phyloP scores from a whole-genome alignment of 2,888 invertebrate genomes.

The Pteria penguin region DNA sequence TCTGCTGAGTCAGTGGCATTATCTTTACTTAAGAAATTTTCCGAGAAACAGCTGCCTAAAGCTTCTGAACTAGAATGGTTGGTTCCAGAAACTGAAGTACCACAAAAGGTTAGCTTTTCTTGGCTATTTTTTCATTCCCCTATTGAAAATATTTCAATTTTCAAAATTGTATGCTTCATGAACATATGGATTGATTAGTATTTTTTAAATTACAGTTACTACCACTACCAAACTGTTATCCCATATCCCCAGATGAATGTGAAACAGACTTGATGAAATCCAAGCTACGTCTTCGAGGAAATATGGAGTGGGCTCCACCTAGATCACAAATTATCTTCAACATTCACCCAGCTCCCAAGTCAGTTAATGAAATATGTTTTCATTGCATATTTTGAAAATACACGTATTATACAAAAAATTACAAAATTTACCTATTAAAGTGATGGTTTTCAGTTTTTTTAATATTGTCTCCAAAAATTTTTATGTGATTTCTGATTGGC shows the following conservation, averaged over 20 bases:
- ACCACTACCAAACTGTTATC: slow-evolving; percentile 88
- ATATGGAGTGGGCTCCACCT: slow-evolving; percentile 91
- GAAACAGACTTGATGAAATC: slow-evolving; percentile 78
- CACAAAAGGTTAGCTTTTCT: slow-evolving; percentile 85
- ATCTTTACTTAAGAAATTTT: slow-evolving; percentile 88
- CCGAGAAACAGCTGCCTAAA: slow-evolving; percentile 87
- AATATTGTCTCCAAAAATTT: too few relatives aligned
- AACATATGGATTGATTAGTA: too few relatives aligned
- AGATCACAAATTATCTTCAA: slow-evolving; percentile 91
- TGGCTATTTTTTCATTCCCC: too few relatives aligned
- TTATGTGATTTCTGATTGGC: too few relatives aligned
- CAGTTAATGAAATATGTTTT: slow-evolving; percentile 78
- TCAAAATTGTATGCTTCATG: too few relatives aligned
- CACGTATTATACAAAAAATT: too few relatives aligned
- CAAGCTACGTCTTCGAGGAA: slow-evolving; percentile 84
- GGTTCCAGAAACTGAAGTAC: slow-evolving; percentile 88
- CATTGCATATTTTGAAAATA: too few relatives aligned
- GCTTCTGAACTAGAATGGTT: slow-evolving; percentile 90
- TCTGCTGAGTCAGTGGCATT: slow-evolving; percentile 89
- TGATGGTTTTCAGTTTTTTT: too few relatives aligned
- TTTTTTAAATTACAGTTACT: slow-evolving; percentile 82
- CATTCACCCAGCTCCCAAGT: slow-evolving; percentile 86
- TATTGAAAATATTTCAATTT: too few relatives aligned
- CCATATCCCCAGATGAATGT: slow-evolving; percentile 85
- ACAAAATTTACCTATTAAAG: too few relatives aligned